Percentiles rank a stretch among this genome's conserved stretches.
Evolutionary conservation across 1,140 invertebrate genomes (phyloP).

Genomic region (Aphaenogaster ashmeadi): DNA sequence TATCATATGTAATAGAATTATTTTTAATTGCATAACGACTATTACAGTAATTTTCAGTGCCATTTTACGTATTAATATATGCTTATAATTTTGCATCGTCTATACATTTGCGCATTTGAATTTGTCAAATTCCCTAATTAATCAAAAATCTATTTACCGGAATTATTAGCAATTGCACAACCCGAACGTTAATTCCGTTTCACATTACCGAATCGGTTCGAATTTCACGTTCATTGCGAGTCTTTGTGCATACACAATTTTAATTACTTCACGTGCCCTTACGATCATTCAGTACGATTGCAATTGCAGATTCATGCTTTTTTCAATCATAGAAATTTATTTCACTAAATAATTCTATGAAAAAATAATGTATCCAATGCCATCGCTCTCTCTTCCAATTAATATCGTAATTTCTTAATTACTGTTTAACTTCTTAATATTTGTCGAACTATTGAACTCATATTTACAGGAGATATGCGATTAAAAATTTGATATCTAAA

Average conservation of each 20-base stretch:
- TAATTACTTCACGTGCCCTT: slow-evolving; percentile 65
- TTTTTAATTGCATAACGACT: slow-evolving; percentile 1
- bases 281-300: slow-evolving; percentile 26
- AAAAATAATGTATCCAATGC: neutral
- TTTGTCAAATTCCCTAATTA: slow-evolving; percentile 64
- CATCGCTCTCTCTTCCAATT: neutral
- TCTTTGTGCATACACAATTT: slow-evolving; percentile 62
- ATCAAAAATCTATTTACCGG: slow-evolving; percentile 59
- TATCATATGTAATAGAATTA: neutral
- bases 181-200: slow-evolving; percentile 19
- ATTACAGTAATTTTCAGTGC: slow-evolving; percentile 1
- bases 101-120: slow-evolving; percentile 15
- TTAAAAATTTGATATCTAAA: neutral
- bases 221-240: slow-evolving; percentile 45
- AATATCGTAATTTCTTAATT: neutral
- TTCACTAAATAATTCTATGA: slow-evolving; percentile 5
- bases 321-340: slow-evolving; percentile 8
- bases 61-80: neutral
- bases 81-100: slow-evolving; percentile 14
- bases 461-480: neutral
- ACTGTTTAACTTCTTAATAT: neutral
- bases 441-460: neutral
- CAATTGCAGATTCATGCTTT: neutral
- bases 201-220: slow-evolving; percentile 16
- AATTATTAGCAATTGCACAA: slow-evolving; percentile 48